A percentile compares a stretch with the other conserved stretches of the same genome.
phyloP scores from a whole-genome alignment of 2,113 vertebrate species.

The Proteles cristata region DNA sequence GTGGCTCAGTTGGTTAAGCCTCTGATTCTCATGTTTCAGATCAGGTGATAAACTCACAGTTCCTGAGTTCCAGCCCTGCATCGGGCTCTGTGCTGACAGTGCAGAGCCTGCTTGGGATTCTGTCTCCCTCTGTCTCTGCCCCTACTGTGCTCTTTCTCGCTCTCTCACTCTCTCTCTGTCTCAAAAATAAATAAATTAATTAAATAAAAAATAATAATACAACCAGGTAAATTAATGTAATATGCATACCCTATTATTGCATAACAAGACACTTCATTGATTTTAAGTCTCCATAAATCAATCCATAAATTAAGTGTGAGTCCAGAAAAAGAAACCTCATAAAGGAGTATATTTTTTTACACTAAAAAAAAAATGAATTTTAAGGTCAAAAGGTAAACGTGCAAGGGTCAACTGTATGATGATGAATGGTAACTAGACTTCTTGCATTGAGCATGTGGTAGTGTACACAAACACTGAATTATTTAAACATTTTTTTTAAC shows the following conservation, averaged over 20 bases:
- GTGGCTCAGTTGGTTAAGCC: too few relatives aligned
- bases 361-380: not conserved
- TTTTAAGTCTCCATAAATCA: conserved; percentile 8
- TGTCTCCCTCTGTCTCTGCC: too few relatives aligned
- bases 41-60: too few relatives aligned
- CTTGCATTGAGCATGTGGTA: not conserved
- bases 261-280: not conserved
- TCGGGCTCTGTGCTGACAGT: too few relatives aligned
- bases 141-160: too few relatives aligned
- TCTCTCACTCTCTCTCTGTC: too few relatives aligned
- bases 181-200: too few relatives aligned
- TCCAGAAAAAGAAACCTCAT: not conserved
- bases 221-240: conserved; percentile 18
- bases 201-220: not conserved
- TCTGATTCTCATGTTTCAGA: too few relatives aligned
- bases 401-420: not conserved
- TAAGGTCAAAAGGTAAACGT: conserved; percentile 21
- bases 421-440: not conserved
- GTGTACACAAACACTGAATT: not conserved
- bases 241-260: not conserved
- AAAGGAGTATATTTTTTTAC: not conserved
- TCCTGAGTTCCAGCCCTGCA: too few relatives aligned
- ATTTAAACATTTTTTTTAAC: too few relatives aligned
- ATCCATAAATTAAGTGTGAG: not conserved
- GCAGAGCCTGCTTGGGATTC: too few relatives aligned